phyloP scores from a whole-genome alignment of 1,140 invertebrate species.

The Drosophila athabasca region DNA sequence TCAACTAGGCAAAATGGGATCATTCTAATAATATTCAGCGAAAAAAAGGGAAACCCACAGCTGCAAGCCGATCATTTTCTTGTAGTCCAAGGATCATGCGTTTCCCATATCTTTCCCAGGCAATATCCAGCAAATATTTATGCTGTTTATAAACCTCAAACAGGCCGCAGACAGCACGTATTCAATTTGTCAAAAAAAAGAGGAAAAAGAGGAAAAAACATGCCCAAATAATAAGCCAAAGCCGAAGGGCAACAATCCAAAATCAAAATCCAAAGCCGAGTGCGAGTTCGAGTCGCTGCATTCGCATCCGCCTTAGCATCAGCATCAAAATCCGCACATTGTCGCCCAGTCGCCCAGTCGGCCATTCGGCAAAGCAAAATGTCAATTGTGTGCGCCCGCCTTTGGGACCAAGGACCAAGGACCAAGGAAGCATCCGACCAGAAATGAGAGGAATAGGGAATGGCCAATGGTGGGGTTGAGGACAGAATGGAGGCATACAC shows the following conservation, averaged over 20 bases:
- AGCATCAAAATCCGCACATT: conserved; percentile 56
- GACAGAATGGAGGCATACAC: conserved; percentile 13
- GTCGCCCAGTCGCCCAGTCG: conserved; percentile 67
- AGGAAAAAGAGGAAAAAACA: conserved; percentile 21
- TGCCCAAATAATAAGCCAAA: conserved; percentile 65
- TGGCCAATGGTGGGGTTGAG: conserved; percentile 32
- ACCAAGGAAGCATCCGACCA: conserved; percentile 18
- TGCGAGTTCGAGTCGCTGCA: conserved; percentile 46
- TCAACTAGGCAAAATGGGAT: too few species aligned
- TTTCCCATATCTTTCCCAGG: conserved; percentile 6
- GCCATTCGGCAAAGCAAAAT: conserved; percentile 56
- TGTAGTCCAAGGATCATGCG: neutral
- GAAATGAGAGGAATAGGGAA: conserved; percentile 8
- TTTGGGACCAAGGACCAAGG: conserved; percentile 25
- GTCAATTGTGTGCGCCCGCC: conserved; percentile 65
- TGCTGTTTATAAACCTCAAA: conserved; percentile 25
- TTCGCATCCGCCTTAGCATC: conserved; percentile 60
- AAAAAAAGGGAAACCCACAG: neutral
- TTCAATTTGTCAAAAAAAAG: conserved; percentile 38
- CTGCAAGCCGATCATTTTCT: neutral
- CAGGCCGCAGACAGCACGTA: conserved; percentile 47
- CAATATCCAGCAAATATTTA: conserved; percentile 25
- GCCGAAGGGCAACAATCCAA: conserved; percentile 30
- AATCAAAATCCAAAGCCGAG: conserved; percentile 41
- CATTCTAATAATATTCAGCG: too few species aligned